A percentile compares a stretch with the other conserved stretches of the same genome.
phyloP scores from a whole-genome alignment of 2,888 invertebrate species.

The Dicranocentrus wangi region DNA sequence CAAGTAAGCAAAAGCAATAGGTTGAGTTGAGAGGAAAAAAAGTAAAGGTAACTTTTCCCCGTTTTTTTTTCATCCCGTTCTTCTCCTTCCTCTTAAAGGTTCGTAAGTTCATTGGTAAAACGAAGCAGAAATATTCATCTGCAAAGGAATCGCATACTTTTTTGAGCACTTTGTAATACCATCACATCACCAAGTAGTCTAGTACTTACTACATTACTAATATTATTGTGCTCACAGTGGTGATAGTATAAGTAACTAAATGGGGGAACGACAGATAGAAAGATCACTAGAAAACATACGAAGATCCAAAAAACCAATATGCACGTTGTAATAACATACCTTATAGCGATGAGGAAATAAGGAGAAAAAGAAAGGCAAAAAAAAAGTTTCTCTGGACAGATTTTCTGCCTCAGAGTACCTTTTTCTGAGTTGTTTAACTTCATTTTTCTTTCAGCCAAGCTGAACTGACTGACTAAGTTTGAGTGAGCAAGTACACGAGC shows the following conservation, averaged over 20 bases:
- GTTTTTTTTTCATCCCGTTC: slow-evolving; percentile 30
- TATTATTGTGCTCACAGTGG: slow-evolving; percentile 50
- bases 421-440: slow-evolving; percentile 70
- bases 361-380: slow-evolving; percentile 26
- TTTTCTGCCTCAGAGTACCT: slow-evolving; percentile 68
- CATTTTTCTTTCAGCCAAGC: slow-evolving; percentile 62
- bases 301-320: slow-evolving; percentile 53
- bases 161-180: slow-evolving; percentile 6
- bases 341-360: slow-evolving; percentile 14
- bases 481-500: slow-evolving; percentile 41
- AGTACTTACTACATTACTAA: slow-evolving; percentile 48
- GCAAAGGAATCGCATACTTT: slow-evolving; percentile 36
- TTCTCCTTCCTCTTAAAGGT: slow-evolving; percentile 52
- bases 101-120: slow-evolving; percentile 60
- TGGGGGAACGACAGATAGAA: slow-evolving; percentile 18
- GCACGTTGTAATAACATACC: slow-evolving; percentile 17
- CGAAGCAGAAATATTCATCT: slow-evolving; percentile 64
- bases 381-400: slow-evolving; percentile 67
- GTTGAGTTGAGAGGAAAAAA: slow-evolving; percentile 35
- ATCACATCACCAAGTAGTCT: slow-evolving; percentile 29
- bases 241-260: slow-evolving; percentile 60
- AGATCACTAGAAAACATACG: slow-evolving; percentile 34
- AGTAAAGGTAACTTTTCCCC: slow-evolving; percentile 58
- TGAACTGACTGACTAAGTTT: slow-evolving; percentile 62
- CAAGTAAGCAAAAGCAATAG: slow-evolving; percentile 56